phyloP scores from a whole-genome alignment of 2,888 invertebrate genomes.

The Rhabditophanes sp. region DNA sequence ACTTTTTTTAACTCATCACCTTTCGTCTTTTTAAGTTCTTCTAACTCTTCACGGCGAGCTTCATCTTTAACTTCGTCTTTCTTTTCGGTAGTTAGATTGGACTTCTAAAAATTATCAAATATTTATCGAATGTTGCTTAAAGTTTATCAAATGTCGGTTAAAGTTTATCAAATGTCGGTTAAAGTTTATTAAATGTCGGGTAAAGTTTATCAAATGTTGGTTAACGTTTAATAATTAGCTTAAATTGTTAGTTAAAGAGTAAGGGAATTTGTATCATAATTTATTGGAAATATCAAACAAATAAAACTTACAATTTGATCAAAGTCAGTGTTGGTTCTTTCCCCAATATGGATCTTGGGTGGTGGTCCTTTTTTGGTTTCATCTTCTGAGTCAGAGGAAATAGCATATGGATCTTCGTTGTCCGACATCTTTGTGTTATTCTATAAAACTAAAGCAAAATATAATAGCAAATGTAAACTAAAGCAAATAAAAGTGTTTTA shows the following conservation, averaged over 20 bases:
- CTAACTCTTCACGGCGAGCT: conserved; percentile 29
- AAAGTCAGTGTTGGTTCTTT: conserved; percentile 23
- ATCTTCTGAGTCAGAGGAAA: conserved; percentile 38
- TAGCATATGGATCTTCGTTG: conserved; percentile 41
- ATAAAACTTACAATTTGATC: conserved; percentile 28
- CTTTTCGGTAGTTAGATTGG: conserved; percentile 27
- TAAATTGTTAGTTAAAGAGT: not conserved
- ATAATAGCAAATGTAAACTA: too few species aligned
- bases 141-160: not conserved
- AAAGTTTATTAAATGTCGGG: not conserved
- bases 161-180: not conserved
- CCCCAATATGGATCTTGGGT: conserved; percentile 39
- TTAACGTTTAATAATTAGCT: not conserved
- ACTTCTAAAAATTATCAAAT: conserved; percentile 25
- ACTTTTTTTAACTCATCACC: conserved; percentile 25
- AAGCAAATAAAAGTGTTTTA: too few species aligned
- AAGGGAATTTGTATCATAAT: conserved; percentile 5
- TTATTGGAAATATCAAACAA: conserved; percentile 3
- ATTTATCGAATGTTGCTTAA: not conserved
- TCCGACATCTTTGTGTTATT: too few species aligned
- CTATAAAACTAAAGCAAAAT: too few species aligned
- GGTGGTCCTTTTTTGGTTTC: conserved; percentile 31
- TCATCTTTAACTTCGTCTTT: conserved; percentile 27
- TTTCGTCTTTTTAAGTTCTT: conserved; percentile 19
- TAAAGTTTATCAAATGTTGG: not conserved